These are phyloP conservation scores for Pammene aurita DNA, from an alignment of 2,888 invertebrate genomes.

Conservation along the genomic window DNA sequence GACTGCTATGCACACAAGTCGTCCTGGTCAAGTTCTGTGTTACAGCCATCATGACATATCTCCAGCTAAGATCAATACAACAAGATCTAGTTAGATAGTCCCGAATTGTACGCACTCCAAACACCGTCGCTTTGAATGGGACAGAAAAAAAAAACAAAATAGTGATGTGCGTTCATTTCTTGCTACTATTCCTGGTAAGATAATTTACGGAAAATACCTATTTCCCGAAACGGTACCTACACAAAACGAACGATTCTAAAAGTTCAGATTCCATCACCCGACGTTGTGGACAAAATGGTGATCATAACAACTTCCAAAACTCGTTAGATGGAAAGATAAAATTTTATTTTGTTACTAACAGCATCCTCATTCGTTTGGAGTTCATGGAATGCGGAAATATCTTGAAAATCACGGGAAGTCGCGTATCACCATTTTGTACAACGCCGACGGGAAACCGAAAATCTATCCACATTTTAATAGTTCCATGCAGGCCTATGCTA, in stretches of 20 bases:
- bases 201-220: background rate
- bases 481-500: background rate
- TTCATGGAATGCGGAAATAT: slow-evolving; percentile 8
- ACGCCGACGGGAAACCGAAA: slow-evolving; percentile 4
- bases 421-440: background rate
- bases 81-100: background rate
- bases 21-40: slow-evolving; percentile 8
- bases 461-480: background rate
- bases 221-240: background rate
- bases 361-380: background rate
- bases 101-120: background rate
- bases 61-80: background rate
- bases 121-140: background rate
- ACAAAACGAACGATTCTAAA: background rate
- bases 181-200: background rate
- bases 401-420: slow-evolving; percentile 7
- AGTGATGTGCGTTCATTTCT: background rate
- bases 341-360: background rate
- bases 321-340: background rate
- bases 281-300: slow-evolving; percentile 7
- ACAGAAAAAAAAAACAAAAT: background rate
- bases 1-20: slow-evolving; percentile 25
- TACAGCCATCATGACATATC: background rate
- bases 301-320: slow-evolving; percentile 2
- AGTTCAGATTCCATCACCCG: background rate